Evolutionary conservation across 2,888 invertebrate species (phyloP), one percentile per base, ranked within the genome.

Genomic region (Eudasyphora cyanicolor): DNA sequence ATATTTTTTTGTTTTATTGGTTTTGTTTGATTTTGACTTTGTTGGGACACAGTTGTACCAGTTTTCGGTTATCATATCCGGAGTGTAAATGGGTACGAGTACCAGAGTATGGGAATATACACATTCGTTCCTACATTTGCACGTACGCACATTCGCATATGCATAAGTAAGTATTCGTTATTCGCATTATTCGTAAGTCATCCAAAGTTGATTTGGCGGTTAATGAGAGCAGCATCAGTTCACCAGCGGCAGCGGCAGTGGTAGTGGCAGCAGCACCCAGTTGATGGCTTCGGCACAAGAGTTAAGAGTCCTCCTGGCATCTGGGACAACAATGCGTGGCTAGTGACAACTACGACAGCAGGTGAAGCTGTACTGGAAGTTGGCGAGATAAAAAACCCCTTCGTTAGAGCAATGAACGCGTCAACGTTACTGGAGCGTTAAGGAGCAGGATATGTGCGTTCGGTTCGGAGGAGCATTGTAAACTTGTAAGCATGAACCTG

Each of bases 51-150:
- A 67, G 35, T 67, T 67, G 67, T 67, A 67, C 67, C 67, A 67
- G 67, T 67, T 67, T 67, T 35, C 4, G 67, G 35, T 35, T 67
- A 67, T 67, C 67, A 67, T 38, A 67, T 67, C 67, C 67, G 67
- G 67, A 67, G 67, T 67, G 67, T 21, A 67, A 45, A 45, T 45
- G 45, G 14, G 45, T n/a, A 32, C 32, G 5, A 32, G 32, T n/a
- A n/a, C 32, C 32, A 32, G 32, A 4, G n/a, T 45, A 45, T 29
- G 12, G 60, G 60, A 60, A 60, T 60, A 60, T 27, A 10, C 45
- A 45, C 3, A n/a, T 14, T 4, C n/a, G 29, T 60, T 3, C 29
- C 27, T 0, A 29, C 29, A 60, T 2, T 14, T 27, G 17, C n/a
- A 60, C 60, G 17, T 8, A 17, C 60, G 17, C 29, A 29, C 27